Evolutionary conservation across 1,140 invertebrate species (phyloP).

Genomic region (Phymastichus coffea): DNA sequence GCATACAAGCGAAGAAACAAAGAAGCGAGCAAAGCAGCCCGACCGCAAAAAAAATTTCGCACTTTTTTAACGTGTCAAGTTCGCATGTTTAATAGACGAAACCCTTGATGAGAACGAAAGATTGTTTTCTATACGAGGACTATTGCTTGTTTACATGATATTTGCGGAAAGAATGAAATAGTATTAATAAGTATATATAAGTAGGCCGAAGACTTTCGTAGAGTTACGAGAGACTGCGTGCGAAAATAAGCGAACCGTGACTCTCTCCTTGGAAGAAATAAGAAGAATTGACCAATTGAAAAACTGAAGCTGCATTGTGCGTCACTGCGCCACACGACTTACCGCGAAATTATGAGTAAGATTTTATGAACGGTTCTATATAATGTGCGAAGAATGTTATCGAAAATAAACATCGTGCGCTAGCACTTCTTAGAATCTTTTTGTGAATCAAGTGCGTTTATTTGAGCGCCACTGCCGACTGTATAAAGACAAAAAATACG

Average conservation of each 20-base stretch:
- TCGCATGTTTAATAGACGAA: slow-evolving; percentile 15
- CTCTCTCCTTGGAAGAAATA: neutral
- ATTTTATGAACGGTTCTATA: neutral
- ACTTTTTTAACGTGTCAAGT: slow-evolving; percentile 18
- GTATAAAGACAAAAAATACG: slow-evolving; percentile 23
- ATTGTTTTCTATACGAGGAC: slow-evolving; percentile 21
- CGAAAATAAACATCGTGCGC: slow-evolving; percentile 3
- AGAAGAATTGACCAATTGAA: slow-evolving; percentile 12
- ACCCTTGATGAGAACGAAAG: slow-evolving; percentile 16
- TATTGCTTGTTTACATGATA: neutral
- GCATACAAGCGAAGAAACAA: neutral
- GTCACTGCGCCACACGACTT: neutral
- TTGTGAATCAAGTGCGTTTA: slow-evolving; percentile 19
- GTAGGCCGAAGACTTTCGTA: slow-evolving; percentile 17
- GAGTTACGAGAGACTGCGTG: slow-evolving; percentile 14
- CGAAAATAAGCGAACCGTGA: neutral
- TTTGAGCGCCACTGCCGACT: slow-evolving; percentile 6
- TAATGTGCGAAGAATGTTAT: slow-evolving; percentile 2
- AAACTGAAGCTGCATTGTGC: neutral
- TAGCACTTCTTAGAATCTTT: slow-evolving; percentile 14
- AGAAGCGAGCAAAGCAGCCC: no score
- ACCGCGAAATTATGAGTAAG: neutral
- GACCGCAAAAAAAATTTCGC: neutral
- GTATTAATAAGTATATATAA: neutral
- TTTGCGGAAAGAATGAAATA: neutral